Evolutionary conservation across 2,797 vertebrate species (phyloP), one percentile per base, ranked within the genome.

Genomic region (Sebastes iracundus): DNA sequence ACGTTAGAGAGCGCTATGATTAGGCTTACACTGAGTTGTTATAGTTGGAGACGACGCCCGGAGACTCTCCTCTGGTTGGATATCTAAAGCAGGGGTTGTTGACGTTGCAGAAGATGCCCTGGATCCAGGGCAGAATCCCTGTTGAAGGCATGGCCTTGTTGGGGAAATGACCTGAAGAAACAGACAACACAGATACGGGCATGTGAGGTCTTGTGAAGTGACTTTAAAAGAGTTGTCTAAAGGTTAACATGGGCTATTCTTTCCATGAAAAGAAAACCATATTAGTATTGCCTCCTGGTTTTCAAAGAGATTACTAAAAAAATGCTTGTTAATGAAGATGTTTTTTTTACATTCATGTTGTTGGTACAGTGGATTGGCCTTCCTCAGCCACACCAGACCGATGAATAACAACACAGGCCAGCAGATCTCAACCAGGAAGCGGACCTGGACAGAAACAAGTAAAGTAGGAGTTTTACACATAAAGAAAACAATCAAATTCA

Each of bases 141-240:
- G 98, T 95, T 12, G 98, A 99, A 35, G 98, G 98, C 98, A 99
- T 97, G 5, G 98, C 98, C 93, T 99, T 99, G 94, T 98, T 99
- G 92, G 98, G 97, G 86, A 99, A 99, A 92, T 99, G 98, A 96
- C 98, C 98, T 99, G 93, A 33, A 38, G 32, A 33, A 68, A 70
- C n/a, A 79, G 9, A 73, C 6, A 58, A 9, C 16, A 30, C 2
- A 59, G 20, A 3, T 16, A 3, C 35, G 6, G 7, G 7, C 18
- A 49, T 3, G 52, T 56, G 20, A 75, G 22, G 22, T 2, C 20
- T 61, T n/a, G 9, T 18, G 16, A 65, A 30, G 53, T 11, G 4
- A 56, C 35, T 69, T 42, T 32, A 22, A n/a, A 30, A 74, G 20
- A 65, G 18, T 25, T 1, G 18, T n/a, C 25, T 27, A 32, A 65